A percentile compares a stretch with the other conserved stretches of the same genome.
Evolutionary conservation across 2,113 vertebrate genomes (phyloP).

Genomic region (Nycticebus coucang): DNA sequence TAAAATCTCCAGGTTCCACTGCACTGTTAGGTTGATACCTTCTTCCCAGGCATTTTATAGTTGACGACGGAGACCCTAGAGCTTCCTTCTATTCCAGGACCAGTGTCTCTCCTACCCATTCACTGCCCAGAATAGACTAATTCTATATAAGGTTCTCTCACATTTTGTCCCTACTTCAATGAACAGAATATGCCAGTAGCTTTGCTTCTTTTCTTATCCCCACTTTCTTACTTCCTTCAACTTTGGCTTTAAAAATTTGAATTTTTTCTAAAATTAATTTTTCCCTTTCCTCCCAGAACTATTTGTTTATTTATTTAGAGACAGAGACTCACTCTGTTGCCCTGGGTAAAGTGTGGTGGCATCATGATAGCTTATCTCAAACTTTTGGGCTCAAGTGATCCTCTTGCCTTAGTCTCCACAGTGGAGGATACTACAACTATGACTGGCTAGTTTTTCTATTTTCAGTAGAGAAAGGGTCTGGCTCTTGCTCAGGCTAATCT

Average conservation of each 20-base stretch:
- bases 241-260: neutral
- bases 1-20: neutral
- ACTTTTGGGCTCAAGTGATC: too few species aligned
- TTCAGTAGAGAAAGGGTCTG: too few species aligned
- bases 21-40: neutral
- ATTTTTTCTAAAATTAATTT: neutral
- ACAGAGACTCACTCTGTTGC: too few species aligned
- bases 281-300: neutral
- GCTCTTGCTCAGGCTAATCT: too few species aligned
- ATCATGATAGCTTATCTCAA: too few species aligned
- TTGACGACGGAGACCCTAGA: neutral
- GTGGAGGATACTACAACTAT: too few species aligned
- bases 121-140: neutral
- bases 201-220: neutral
- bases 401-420: too few species aligned
- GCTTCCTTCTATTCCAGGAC: neutral
- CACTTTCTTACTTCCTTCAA: neutral
- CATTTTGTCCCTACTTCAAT: neutral
- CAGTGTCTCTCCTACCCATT: neutral
- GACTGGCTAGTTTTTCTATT: too few species aligned
- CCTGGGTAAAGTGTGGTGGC: too few species aligned
- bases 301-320: neutral
- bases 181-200: fast-evolving
- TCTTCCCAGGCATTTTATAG: neutral
- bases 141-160: neutral